Base-by-base conservation (phyloP, 2,797 vertebrate species). In the Geotrypetes seraphini region DNA sequence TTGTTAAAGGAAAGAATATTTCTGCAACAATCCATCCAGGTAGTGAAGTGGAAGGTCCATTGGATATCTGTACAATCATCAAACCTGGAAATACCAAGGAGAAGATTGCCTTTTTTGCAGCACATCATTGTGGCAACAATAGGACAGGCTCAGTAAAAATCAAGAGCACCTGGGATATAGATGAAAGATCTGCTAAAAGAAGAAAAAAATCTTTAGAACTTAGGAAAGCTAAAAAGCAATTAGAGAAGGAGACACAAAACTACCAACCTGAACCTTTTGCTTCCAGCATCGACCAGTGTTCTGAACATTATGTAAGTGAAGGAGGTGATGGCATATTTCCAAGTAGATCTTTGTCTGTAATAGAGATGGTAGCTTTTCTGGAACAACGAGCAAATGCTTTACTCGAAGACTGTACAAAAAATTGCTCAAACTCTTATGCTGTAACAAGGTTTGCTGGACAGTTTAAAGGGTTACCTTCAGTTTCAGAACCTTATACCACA, bases 41-140 rank as follows among this genome's bases (percentile, higher is more conserved):
- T 0, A 87, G 86, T 7, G 79, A 87, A 50, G 27, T 56, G 46
- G 2, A 89, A 89, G 61, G 73, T 2, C 63, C 73, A 0, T 67
- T 85, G 50, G 94, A 92, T 40, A 78, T 92, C 25, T 96, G 90
- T 90, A 78, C 85, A 0, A 85, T 96, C 14, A 96, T 99, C 68
- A 93, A 85, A 49, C 95, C 93, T 0, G 95, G 95, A 24, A 93
- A 98, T n/a, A 97, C 94, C 1, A 89, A 90, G 32, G 92, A 99
- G 71, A 98, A 98, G 55, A 91, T 99, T 2, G 92, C 93, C 2
- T 89, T 99, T 61, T 99, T 97, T 4, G 85, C 91, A 1, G 77
- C 85, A 11, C 87, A 88, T 55, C 86, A 85, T 24, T 78, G 73
- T 46, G n/a, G 43, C 38, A 58, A 1, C 47, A 36, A 31, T 28